A percentile compares a stretch with the other conserved stretches of the same genome.
Evolutionary conservation across 2,113 vertebrate genomes (phyloP).

Genomic region (Nansenia antarctica): DNA sequence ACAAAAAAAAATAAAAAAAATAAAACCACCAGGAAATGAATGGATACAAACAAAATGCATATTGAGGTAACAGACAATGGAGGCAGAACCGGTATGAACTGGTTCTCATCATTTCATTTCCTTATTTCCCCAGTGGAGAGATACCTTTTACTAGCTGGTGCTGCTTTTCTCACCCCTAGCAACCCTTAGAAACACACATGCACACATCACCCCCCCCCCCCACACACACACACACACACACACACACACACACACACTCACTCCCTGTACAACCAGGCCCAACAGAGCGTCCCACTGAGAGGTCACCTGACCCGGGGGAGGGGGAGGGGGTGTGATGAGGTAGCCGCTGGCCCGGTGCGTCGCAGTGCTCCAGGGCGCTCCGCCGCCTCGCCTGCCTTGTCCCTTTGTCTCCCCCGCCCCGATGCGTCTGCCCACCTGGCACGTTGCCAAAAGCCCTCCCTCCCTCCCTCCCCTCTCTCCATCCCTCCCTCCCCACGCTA

Average conservation of each 20-base stretch:
- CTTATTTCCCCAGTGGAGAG: not conserved
- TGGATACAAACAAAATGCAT: not conserved
- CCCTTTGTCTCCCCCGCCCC: constrained; percentile 56
- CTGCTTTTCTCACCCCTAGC: too few species aligned
- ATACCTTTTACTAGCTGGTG: too few species aligned
- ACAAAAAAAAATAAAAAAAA: not conserved
- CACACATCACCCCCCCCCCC: too few species aligned
- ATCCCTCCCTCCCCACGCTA: constrained; percentile 17
- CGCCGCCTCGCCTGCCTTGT: constrained; percentile 40
- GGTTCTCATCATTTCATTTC: too few species aligned
- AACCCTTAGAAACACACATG: too few species aligned
- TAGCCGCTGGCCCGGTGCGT: not conserved
- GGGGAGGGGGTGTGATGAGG: not conserved
- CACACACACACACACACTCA: not conserved
- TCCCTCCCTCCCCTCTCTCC: constrained; percentile 13
- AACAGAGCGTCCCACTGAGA: constrained; percentile 42
- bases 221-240: too few species aligned
- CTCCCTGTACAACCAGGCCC: constrained; percentile 6
- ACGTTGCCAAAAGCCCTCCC: constrained; percentile 42
- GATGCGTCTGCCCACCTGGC: constrained; percentile 59
- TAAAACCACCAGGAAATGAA: not conserved
- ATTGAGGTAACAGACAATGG: not conserved
- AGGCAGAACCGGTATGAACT: not conserved
- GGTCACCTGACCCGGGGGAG: constrained; percentile 40
- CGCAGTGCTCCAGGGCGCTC: constrained; percentile 4